Evolutionary conservation across 1,140 invertebrate species (phyloP), one percentile per base, ranked within the genome.

Genomic region (Drosophila rhopaloa): DNA sequence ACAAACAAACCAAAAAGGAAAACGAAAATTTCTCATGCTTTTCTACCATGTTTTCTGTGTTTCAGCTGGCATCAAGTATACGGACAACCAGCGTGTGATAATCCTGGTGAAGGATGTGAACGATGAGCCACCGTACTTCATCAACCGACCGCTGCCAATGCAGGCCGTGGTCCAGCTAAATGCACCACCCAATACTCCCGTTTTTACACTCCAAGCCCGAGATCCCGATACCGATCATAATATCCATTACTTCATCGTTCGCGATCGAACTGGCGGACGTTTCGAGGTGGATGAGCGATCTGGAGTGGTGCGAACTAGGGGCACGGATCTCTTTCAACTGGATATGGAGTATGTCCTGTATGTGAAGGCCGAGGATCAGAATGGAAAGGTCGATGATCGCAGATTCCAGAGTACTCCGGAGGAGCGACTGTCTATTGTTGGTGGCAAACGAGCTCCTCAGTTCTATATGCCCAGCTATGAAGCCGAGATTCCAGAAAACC

Each of bases 271-370:
- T 0, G 95, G 95, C 1, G 95, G 95, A 14, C 91, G 95, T 16
- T 98, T 98, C 83, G 97, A 98, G 93, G 97, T 98, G 11, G 97
- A 98, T 81, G 97, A 98, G 92, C 93, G 97, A 50, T 98, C 97
- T 1, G 98, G 98, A 0, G 97, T 98, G 9, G 97, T 98, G n/a
- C 94, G 97, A 16, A 98, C 97, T 0, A 94, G 97, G 46, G 97
- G 97, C 43, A 97, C 95, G 1, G 97, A 98, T 90, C 95, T 97
- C 11, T 98, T 98, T 91, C 97, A 98, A 92, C 93, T 98, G 80
- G 98, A 98, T 92, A 98, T 98, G 97, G 98, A 98, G 91, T 98
- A 98, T 92, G 97, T 98, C 14, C 93, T 98, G 58, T 98, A 98
- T 91, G 97, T 98, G 11, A 98, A 98, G 93, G 97, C 98, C 0